phyloP scores from a whole-genome alignment of 2,797 vertebrate species.

The Xerus rutilus region DNA sequence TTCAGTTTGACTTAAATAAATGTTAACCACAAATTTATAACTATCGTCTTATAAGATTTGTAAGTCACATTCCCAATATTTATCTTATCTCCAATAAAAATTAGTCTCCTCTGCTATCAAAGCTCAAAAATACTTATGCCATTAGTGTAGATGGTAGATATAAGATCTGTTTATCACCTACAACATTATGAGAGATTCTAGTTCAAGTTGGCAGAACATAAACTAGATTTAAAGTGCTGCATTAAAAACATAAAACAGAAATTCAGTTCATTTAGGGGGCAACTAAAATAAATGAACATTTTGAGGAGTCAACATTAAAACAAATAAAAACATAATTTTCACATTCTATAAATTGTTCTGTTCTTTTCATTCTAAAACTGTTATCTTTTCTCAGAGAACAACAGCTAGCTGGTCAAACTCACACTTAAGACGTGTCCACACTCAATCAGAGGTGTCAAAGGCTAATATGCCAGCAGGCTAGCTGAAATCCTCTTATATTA shows the following conservation, averaged over 20 bases:
- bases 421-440: background rate
- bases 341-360: background rate
- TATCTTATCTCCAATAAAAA: background rate
- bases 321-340: background rate
- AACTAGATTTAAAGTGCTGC: conserved; percentile 61
- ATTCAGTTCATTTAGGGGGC: background rate
- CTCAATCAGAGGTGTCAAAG: background rate
- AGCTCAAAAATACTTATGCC: background rate
- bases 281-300: conserved; percentile 47
- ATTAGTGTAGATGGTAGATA: background rate
- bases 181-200: conserved; percentile 59
- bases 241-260: conserved; percentile 64
- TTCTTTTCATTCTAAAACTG: conserved; percentile 43
- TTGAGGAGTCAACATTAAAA: conserved; percentile 44
- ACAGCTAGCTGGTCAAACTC: conserved; percentile 1
- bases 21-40: conserved; percentile 11
- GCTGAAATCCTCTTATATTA: background rate
- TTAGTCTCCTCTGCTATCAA: background rate
- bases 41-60: background rate
- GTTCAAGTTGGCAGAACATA: conserved; percentile 52
- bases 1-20: conserved; percentile 33
- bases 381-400: background rate
- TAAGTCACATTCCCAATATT: background rate
- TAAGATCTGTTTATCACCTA: conserved; percentile 47
- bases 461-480: background rate